These are phyloP conservation scores for human DNA, from an alignment of 2,113 vertebrate genomes.

Conservation along the genomic window DNA sequence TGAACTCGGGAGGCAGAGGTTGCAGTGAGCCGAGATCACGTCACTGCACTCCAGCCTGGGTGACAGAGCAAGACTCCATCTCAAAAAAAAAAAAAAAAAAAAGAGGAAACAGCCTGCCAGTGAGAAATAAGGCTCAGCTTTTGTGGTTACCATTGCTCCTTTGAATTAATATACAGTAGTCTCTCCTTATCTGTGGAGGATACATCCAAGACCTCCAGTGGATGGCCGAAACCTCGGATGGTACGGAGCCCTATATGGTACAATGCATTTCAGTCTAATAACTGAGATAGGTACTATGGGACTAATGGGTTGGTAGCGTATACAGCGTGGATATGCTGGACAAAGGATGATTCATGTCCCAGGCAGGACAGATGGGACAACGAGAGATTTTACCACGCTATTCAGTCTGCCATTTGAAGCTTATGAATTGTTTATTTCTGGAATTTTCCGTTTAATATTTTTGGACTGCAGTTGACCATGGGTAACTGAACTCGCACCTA, in stretches of 20 bases:
- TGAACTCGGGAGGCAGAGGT: too few relatives aligned
- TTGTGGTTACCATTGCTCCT: not conserved
- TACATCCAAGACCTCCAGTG: not conserved
- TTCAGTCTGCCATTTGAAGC: not conserved
- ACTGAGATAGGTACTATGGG: not conserved
- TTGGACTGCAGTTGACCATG: not conserved
- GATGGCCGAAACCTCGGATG: not conserved
- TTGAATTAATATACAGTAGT: not conserved
- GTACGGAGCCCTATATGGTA: not conserved
- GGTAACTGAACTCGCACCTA: not conserved
- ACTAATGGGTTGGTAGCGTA: not conserved
- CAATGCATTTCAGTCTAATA: not conserved
- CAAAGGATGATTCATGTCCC: not conserved
- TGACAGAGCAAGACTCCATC: too few relatives aligned
- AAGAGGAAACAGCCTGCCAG: not conserved
- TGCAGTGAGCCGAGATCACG: too few relatives aligned
- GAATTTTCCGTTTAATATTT: not conserved
- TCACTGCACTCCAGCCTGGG: too few relatives aligned
- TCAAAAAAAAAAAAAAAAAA: not conserved
- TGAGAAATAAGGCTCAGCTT: conserved; percentile 29
- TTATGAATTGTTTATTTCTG: not conserved
- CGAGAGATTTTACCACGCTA: not conserved
- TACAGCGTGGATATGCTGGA: not conserved
- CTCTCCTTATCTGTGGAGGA: not conserved
- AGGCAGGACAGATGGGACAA: not conserved